A percentile compares a stretch with the other conserved stretches of the same genome.
Conservation (phyloP, 2,888 invertebrate genomes). For the Laspeyria flexula region DNA sequence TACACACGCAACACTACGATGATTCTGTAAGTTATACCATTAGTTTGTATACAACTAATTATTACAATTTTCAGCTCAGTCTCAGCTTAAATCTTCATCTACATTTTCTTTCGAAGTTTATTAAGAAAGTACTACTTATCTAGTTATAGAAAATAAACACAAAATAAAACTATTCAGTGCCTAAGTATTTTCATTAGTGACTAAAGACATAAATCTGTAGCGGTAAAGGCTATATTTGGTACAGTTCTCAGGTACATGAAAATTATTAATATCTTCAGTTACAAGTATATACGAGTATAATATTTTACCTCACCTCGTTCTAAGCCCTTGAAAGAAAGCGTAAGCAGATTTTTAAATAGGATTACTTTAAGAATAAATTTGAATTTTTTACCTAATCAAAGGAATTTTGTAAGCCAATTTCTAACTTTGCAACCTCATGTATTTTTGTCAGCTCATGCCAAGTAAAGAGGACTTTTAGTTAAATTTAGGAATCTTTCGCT, state of each 20-base stretch:
- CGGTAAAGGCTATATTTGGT: no score
- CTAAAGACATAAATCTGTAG: no score
- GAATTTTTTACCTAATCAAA: not conserved
- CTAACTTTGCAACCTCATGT: not conserved
- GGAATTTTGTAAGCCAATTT: not conserved
- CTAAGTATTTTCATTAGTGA: no score
- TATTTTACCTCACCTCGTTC: not conserved
- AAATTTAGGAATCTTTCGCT: not conserved
- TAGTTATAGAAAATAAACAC: no score
- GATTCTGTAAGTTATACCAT: constrained; percentile 84
- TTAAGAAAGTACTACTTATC: no score
- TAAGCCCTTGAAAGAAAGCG: not conserved
- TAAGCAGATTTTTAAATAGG: not conserved
- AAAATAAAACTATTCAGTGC: no score
- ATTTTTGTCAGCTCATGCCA: not conserved
- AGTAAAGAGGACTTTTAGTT: no score
- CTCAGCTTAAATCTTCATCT: no score
- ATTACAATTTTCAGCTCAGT: not conserved
- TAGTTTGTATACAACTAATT: not conserved
- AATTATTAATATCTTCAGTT: no score
- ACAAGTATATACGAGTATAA: no score
- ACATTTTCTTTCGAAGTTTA: no score
- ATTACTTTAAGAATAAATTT: constrained; percentile 1
- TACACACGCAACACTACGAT: constrained; percentile 87
- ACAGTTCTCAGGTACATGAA: no score